Evolutionary conservation across 1,140 invertebrate species (phyloP).

Genomic region (Oedothorax gibbosus): DNA sequence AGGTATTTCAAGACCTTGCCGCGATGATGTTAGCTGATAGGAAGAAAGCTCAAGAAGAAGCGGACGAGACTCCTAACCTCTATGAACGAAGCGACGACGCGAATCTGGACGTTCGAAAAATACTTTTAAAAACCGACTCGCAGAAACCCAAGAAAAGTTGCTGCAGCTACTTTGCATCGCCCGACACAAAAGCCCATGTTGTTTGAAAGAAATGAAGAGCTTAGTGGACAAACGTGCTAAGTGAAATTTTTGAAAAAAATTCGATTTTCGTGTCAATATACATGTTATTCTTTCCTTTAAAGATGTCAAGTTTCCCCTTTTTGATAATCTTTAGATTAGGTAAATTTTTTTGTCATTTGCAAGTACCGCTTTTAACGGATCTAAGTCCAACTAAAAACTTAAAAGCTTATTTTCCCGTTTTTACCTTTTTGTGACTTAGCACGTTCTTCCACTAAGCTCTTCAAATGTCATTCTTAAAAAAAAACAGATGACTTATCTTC

Average conservation of each 20-base stretch:
- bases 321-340: neutral
- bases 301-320: neutral
- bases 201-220: neutral
- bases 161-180: conserved; percentile 7
- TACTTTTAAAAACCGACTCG: neutral
- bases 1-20: conserved; percentile 40
- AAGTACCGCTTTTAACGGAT: too few species aligned
- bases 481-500: too few species aligned
- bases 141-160: conserved; percentile 14
- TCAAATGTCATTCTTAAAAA: too few species aligned
- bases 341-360: too few species aligned
- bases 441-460: too few species aligned
- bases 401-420: too few species aligned
- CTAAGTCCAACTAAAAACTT: too few species aligned
- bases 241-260: neutral
- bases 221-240: neutral
- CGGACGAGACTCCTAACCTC: conserved; percentile 11
- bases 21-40: conserved; percentile 35
- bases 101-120: conserved; percentile 30
- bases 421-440: too few species aligned
- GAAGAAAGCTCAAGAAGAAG: conserved; percentile 35
- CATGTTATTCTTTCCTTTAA: neutral
- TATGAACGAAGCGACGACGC: conserved; percentile 10
- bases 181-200: conserved; percentile 37
- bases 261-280: neutral